Conservation (phyloP, 2,888 invertebrate genomes). For the Tachina fera region DNA sequence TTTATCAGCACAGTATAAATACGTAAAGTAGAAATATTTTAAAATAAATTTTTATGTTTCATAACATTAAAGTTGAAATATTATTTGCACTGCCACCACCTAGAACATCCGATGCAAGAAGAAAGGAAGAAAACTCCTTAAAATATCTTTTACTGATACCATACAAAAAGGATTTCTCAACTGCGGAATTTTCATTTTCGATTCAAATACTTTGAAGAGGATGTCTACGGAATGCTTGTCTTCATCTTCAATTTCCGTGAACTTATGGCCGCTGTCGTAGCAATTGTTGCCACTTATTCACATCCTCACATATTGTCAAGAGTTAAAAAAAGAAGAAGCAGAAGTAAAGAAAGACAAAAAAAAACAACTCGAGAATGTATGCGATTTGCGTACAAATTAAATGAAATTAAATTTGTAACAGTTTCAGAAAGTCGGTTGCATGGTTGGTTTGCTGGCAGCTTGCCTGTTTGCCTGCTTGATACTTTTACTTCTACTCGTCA, state of each 20-base stretch:
- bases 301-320: constrained; percentile 28
- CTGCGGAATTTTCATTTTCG: constrained; percentile 24
- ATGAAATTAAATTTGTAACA: constrained; percentile 63
- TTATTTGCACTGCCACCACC: background rate
- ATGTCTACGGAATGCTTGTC: background rate
- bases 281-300: constrained; percentile 17
- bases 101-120: background rate
- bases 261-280: constrained; percentile 11
- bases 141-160: constrained; percentile 37
- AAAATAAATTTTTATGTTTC: constrained; percentile 40
- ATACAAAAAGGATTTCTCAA: background rate
- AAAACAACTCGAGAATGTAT: constrained; percentile 3
- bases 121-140: background rate
- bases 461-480: constrained; percentile 8
- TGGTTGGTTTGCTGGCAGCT: constrained; percentile 30
- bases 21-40: constrained; percentile 22
- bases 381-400: constrained; percentile 57
- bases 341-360: background rate
- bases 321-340: background rate
- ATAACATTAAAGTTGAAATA: background rate
- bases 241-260: constrained; percentile 3
- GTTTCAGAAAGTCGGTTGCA: constrained; percentile 48
- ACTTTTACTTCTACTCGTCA: background rate
- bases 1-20: constrained; percentile 13
- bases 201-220: constrained; percentile 24